phyloP scores from a whole-genome alignment of 2,888 invertebrate genomes.

The Clitarchus hookeri region DNA sequence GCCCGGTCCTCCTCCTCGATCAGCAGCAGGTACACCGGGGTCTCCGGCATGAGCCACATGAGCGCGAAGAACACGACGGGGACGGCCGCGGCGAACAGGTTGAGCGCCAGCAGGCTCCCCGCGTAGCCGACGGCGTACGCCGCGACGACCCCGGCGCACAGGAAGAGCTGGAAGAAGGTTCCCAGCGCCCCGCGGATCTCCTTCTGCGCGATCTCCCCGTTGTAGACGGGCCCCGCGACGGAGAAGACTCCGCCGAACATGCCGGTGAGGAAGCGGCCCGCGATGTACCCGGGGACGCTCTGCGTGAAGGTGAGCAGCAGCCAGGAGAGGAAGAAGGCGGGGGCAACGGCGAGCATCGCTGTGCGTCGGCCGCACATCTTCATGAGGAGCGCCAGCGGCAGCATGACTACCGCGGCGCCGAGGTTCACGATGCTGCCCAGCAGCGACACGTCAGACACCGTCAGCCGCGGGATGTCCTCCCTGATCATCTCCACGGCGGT shows the following conservation, averaged over 20 bases:
- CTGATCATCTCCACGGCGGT: background rate
- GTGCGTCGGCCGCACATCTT: background rate
- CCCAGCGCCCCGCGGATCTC: slow-evolving; percentile 83
- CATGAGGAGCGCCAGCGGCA: background rate
- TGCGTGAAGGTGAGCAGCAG: background rate
- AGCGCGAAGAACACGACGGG: slow-evolving; percentile 71
- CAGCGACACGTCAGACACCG: background rate
- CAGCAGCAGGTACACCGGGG: slow-evolving; percentile 64
- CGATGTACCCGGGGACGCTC: slow-evolving; percentile 54
- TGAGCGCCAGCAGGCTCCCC: slow-evolving; percentile 62
- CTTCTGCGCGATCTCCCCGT: slow-evolving; percentile 83
- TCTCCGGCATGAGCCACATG: slow-evolving; percentile 86
- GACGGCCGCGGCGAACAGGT: slow-evolving; percentile 67
- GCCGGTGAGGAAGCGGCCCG: slow-evolving; percentile 72
- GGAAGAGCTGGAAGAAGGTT: slow-evolving; percentile 84
- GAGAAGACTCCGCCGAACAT: slow-evolving; percentile 67
- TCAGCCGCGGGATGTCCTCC: background rate
- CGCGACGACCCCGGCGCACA: slow-evolving; percentile 80
- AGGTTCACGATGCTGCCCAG: slow-evolving; percentile 19
- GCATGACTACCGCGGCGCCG: background rate
- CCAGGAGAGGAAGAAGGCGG: background rate
- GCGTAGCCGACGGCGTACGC: slow-evolving; percentile 72
- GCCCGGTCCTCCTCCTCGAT: slow-evolving; percentile 64
- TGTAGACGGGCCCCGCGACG: slow-evolving; percentile 75
- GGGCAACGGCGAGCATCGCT: background rate